Evolutionary conservation across 2,113 vertebrate species (phyloP), one percentile per base, ranked within the genome.

Genomic region (Uropsilus gracilis): DNA sequence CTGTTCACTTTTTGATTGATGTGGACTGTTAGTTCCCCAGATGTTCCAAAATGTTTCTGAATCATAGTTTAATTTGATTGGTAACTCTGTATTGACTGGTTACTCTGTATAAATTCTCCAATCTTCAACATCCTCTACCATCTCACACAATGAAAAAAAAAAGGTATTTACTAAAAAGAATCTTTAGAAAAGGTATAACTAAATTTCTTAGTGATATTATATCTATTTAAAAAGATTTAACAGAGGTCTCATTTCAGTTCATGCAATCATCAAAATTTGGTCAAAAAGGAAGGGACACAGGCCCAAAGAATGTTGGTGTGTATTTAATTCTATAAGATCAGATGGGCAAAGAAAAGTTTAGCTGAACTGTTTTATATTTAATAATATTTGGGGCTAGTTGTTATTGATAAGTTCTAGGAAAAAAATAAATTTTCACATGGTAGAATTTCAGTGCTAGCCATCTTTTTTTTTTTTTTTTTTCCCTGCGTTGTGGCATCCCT

Each of bases 241-340:
- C 26, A 90, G 55, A 75, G 7, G n/a, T 72, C 13, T 50, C 48
- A 32, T 87, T 91, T 91, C 5, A 87, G 55, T 90, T 77, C 0
- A 61, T 26, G 28, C n/a, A 91, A 28, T 42, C 7, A 64, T 81
- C 69, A 44, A 44, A 59, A 18, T 82, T 90, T 26, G 90, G 37
- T 87, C 64, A 72, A n/a, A n/a, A n/a, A n/a, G n/a, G n/a, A n/a
- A n/a, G n/a, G n/a, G n/a, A n/a, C n/a, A n/a, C n/a, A n/a, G n/a
- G n/a, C n/a, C n/a, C n/a, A n/a, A 46, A 69, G 34, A 63, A 22
- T 73, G 28, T 85, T 93, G 30, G 48, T 42, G 24, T 37, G 12
- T 61, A 9, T 75, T 95, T 92, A 91, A 87, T 83, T 88, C 53
- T 73, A 89, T 75, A 86, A 68, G 39, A 28, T 66, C 8, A 75